Conservation (phyloP, 2,797 vertebrate species). For the Dendrocincla tyrannina region DNA sequence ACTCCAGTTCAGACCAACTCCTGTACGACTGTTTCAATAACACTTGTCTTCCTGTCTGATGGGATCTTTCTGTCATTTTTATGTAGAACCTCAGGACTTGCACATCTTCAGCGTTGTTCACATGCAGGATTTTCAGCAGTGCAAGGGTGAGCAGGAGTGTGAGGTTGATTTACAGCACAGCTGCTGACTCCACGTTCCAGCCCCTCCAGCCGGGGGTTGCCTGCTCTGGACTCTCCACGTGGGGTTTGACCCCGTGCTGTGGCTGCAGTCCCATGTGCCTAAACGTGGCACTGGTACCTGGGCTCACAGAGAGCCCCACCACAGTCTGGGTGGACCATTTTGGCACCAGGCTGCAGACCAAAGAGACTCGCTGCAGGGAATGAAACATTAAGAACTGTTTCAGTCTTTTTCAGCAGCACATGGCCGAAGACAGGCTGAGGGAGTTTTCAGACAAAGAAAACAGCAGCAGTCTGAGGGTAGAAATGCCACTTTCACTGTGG, state of each 20-base stretch:
- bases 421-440: background rate
- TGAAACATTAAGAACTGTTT: background rate
- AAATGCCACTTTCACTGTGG: background rate
- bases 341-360: background rate
- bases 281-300: fast-evolving
- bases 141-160: background rate
- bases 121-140: fast-evolving
- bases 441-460: background rate
- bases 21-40: background rate
- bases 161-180: background rate
- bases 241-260: background rate
- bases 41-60: background rate
- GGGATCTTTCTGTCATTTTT: background rate
- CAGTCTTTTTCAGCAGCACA: background rate
- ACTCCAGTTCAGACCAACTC: background rate
- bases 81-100: background rate
- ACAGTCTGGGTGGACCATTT: fast-evolving
- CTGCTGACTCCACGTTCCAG: background rate
- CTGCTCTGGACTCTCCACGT: fast-evolving
- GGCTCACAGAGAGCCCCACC: background rate
- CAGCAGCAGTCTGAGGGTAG: background rate
- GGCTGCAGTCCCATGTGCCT: fast-evolving
- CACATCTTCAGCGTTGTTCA: fast-evolving
- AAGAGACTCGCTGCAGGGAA: background rate
- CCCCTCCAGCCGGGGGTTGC: background rate